Conservation (phyloP, 1,140 invertebrate genomes). For the Sarcophaga peregrina region DNA sequence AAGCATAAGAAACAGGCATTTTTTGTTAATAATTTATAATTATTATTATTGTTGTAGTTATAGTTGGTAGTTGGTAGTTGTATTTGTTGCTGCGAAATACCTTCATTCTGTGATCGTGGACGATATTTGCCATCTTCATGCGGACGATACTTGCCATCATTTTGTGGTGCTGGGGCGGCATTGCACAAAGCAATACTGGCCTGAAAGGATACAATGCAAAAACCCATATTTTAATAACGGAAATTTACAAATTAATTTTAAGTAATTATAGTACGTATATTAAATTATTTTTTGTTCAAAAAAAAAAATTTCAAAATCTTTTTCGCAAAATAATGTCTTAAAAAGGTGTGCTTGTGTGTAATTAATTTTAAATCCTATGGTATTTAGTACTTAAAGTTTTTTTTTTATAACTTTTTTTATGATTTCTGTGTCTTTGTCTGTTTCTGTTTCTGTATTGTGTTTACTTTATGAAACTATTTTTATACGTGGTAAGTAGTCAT, state of each 20-base stretch:
- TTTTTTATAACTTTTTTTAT: no score
- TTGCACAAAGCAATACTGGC: constrained; percentile 58
- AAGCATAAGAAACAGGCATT: neutral
- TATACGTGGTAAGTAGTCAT: neutral
- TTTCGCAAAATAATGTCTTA: neutral
- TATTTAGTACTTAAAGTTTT: neutral
- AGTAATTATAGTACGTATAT: constrained; percentile 2
- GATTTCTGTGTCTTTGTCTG: neutral
- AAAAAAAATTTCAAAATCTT: constrained; percentile 1
- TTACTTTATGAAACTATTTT: neutral
- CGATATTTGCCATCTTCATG: constrained; percentile 62
- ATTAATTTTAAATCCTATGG: neutral
- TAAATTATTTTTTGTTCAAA: neutral
- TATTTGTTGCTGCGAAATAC: constrained; percentile 52
- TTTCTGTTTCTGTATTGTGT: neutral
- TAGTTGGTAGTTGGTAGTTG: neutral
- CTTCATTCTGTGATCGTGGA: constrained; percentile 56
- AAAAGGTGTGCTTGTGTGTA: neutral
- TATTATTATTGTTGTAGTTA: neutral
- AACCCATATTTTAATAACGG: neutral
- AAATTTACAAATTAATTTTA: neutral
- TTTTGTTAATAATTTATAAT: no score
- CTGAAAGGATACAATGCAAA: constrained; percentile 44
- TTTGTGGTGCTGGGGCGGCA: constrained; percentile 52
- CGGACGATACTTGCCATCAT: constrained; percentile 58